Evolutionary conservation across 1,140 invertebrate genomes (phyloP).

Genomic region (Teleopsis dalmanni): DNA sequence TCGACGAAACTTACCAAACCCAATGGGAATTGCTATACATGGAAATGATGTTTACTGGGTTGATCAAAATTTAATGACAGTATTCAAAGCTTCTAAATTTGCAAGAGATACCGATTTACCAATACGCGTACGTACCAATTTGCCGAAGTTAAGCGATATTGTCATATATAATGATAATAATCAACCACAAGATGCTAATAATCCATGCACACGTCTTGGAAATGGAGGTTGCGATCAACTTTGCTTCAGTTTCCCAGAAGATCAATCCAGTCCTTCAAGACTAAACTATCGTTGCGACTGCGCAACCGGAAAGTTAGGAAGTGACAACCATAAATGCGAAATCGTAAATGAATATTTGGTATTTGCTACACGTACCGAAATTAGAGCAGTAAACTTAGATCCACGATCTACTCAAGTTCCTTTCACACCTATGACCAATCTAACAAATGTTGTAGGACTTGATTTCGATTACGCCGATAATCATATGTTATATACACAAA

Average conservation of each 20-base stretch:
- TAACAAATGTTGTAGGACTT: conserved; percentile 93
- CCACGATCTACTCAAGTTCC: conserved; percentile 71
- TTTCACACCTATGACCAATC: conserved; percentile 77
- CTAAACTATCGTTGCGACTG: conserved; percentile 78
- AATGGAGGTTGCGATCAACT: conserved; percentile 87
- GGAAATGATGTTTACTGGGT: conserved; percentile 89
- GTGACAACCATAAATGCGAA: conserved; percentile 64
- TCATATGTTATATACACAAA: conserved; percentile 83
- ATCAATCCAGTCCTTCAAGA: conserved; percentile 42
- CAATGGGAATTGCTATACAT: conserved; percentile 86
- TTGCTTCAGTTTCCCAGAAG: conserved; percentile 84
- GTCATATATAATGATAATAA: conserved; percentile 81
- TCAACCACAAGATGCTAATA: conserved; percentile 72
- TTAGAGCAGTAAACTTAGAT: conserved; percentile 77
- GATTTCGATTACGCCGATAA: conserved; percentile 92
- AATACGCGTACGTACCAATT: conserved; percentile 67
- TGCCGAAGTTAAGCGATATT: conserved; percentile 79
- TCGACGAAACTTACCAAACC: conserved; percentile 83
- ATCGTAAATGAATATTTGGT: conserved; percentile 81
- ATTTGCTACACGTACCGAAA: conserved; percentile 86
- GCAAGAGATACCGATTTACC: conserved; percentile 61
- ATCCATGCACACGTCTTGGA: conserved; percentile 65
- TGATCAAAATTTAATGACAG: conserved; percentile 82
- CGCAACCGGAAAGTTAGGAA: conserved; percentile 67
- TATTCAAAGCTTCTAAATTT: conserved; percentile 78